Evolutionary conservation across 2,113 vertebrate species (phyloP), one percentile per base, ranked within the genome.

Genomic region (Antigone vipio): DNA sequence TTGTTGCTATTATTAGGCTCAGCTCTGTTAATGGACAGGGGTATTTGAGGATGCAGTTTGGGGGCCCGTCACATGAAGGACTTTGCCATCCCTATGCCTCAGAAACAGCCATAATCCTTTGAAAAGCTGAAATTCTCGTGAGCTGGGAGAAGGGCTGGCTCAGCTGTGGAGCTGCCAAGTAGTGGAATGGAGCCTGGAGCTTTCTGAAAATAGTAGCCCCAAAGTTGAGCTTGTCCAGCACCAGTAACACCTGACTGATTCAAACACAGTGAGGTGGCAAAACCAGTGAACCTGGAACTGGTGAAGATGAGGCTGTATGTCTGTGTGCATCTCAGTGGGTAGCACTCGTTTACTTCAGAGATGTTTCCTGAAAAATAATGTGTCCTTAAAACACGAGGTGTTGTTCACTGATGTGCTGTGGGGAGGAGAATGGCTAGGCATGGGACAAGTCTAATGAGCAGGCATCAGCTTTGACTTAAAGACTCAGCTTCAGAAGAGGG

Each of bases 371-470:
- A 26, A 40, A 78, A 42, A 3, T 40, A n/a, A 26, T 23, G 5
- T 52, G 20, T 62, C 35, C 15, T 49, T 40, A 15, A 22, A 38
- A 38, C 52, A 17, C 38, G 20, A 60, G 20, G 20, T 40, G 12
- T 29, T 2, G 1, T 16, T 89, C 8, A 1, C 7, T 26, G 21
- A 15, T 2, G 1, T 55, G 24, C n/a, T 27, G 0, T 38, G 59
- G 40, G 32, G 22, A 55, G 15, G 40, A 47, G 29, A 32, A n/a
- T 26, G 38, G 30, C 32, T 38, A 38, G 17, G 40, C 9, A 23
- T 0, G 2, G 40, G 34, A 4, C 11, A 29, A 30, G 32, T n/a
- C 34, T 76, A 6, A 62, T 1, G 32, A 77, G 15, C 22, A 23
- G 34, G 3, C 24, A 14, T 9, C 4, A 1, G 27, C 35, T 83